phyloP scores from a whole-genome alignment of 2,113 vertebrate genomes.

The Pithys albifrons region DNA sequence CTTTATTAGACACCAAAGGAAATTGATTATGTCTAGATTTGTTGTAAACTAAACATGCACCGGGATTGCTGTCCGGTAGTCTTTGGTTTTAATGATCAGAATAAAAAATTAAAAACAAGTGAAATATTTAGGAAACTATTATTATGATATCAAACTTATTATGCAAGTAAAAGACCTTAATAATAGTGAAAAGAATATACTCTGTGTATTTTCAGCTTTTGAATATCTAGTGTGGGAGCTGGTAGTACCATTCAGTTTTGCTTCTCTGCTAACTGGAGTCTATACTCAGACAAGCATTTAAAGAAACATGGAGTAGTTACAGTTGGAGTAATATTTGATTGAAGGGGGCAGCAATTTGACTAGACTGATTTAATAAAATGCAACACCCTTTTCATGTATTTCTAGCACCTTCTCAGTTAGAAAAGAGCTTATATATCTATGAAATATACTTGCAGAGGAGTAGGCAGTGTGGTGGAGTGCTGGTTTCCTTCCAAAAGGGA shows the following conservation, averaged over 20 bases:
- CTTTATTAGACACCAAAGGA: neutral
- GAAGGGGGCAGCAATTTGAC: neutral
- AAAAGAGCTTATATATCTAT: neutral
- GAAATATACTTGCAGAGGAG: neutral
- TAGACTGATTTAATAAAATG: neutral
- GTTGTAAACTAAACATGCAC: neutral
- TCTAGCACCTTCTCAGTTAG: neutral
- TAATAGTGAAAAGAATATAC: neutral
- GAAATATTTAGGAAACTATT: neutral
- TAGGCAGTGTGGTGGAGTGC: neutral
- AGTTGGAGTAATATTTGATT: neutral
- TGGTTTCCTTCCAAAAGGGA: neutral
- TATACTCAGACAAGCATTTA: neutral
- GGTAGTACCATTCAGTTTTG: neutral
- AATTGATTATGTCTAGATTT: neutral
- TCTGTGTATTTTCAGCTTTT: neutral
- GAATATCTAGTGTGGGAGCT: neutral
- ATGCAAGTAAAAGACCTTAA: neutral
- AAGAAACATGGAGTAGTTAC: neutral
- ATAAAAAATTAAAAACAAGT: neutral
- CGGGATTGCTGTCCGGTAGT: neutral
- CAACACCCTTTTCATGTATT: neutral
- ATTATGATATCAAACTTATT: neutral
- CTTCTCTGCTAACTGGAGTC: neutral
- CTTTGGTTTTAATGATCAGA: neutral